Conservation (phyloP, 2,113 vertebrate species). For the Benitochromis conjunctus region DNA sequence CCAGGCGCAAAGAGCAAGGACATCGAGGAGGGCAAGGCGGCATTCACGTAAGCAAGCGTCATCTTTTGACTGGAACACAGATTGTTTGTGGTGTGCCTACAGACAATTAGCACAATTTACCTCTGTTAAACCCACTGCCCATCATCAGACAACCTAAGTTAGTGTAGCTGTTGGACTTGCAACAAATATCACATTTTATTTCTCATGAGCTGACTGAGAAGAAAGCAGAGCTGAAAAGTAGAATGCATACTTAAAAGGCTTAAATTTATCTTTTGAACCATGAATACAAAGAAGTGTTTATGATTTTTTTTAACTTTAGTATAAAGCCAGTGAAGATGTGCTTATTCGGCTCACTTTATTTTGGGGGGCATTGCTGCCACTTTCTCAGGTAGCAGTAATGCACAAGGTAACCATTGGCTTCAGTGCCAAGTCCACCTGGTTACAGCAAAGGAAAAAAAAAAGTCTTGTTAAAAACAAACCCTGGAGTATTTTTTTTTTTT, state of each 20-base stretch:
- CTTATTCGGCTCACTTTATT: neutral
- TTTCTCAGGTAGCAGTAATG: neutral
- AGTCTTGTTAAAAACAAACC: neutral
- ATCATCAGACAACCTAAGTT: neutral
- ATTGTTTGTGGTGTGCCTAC: neutral
- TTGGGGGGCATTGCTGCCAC: neutral
- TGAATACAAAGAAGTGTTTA: neutral
- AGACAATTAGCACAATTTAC: neutral
- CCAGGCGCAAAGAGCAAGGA: slow-evolving; percentile 92
- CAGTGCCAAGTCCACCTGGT: rapidly evolving
- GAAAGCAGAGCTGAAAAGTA: neutral
- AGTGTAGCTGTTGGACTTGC: neutral
- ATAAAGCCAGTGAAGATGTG: neutral
- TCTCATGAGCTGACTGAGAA: neutral
- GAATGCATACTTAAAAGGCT: neutral
- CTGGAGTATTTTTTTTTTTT: neutral
- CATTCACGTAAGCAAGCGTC: slow-evolving; percentile 86
- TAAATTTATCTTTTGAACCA: neutral
- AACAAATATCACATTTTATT: neutral
- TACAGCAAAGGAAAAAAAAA: neutral
- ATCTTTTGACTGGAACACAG: neutral
- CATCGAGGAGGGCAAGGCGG: slow-evolving; percentile 95
- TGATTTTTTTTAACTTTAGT: neutral
- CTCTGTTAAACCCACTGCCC: neutral
- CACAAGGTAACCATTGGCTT: neutral